Evolutionary conservation across 2,888 invertebrate genomes (phyloP).

Genomic region (Hedya salicella): DNA sequence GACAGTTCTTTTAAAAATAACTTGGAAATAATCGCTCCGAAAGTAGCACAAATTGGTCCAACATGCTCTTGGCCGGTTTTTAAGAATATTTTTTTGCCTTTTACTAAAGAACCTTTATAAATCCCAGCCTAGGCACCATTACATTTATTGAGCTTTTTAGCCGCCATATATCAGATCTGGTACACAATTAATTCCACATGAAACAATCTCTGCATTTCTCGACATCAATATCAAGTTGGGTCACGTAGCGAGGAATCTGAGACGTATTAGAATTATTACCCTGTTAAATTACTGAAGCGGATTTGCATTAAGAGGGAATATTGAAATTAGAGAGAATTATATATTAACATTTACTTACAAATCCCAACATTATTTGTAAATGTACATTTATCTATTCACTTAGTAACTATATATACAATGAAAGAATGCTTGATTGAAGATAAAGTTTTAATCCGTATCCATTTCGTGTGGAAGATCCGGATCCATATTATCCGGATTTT

Average conservation of each 20-base stretch:
- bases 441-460: too few species aligned
- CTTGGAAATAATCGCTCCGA: too few species aligned
- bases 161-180: not conserved
- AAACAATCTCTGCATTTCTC: slow-evolving; percentile 4
- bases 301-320: slow-evolving; percentile 14
- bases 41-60: too few species aligned
- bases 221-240: slow-evolving; percentile 15
- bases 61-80: too few species aligned
- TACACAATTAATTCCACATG: slow-evolving; percentile 2
- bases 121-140: not conserved
- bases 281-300: slow-evolving; percentile 12
- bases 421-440: too few species aligned
- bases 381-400: too few species aligned
- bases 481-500: too few species aligned
- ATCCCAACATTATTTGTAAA: too few species aligned
- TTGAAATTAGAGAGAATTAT: slow-evolving; percentile 19
- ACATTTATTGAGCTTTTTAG: not conserved
- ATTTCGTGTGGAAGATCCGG: too few species aligned
- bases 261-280: slow-evolving; percentile 20
- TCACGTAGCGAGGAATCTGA: slow-evolving; percentile 26
- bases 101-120: not conserved
- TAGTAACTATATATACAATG: too few species aligned
- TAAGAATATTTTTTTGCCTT: not conserved
- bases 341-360: not conserved
- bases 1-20: too few species aligned